phyloP scores from a whole-genome alignment of 1,140 invertebrate genomes.

The Druon quercuslanigerum region DNA sequence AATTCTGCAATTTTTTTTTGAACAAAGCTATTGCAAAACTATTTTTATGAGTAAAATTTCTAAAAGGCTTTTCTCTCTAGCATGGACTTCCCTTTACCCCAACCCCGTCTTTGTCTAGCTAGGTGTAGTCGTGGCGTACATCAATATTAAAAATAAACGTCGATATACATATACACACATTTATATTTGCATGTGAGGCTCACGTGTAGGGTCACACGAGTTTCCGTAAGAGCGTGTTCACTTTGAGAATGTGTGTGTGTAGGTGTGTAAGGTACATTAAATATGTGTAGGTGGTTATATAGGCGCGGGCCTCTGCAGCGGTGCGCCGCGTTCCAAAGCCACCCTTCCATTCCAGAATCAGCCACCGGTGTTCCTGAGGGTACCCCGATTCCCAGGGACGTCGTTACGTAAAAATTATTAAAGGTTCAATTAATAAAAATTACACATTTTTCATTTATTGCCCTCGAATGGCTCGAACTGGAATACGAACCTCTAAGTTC shows the following conservation, averaged over 20 bases:
- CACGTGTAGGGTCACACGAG: conserved; percentile 39
- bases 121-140: conserved; percentile 25
- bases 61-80: neutral
- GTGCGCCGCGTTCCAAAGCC: conserved; percentile 47
- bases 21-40: neutral
- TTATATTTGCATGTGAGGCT: conserved; percentile 31
- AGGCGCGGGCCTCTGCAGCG: conserved; percentile 32
- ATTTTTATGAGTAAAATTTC: too few relatives aligned
- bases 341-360: conserved; percentile 25
- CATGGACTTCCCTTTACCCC: neutral
- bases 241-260: conserved; percentile 2
- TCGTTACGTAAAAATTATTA: conserved; percentile 62
- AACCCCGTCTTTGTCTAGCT: conserved; percentile 17
- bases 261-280: neutral
- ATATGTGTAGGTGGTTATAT: conserved; percentile 18
- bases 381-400: conserved; percentile 16
- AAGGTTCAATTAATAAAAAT: conserved; percentile 70
- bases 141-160: conserved; percentile 51
- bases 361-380: conserved; percentile 26
- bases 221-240: conserved; percentile 7
- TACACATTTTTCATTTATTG: conserved; percentile 68
- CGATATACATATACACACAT: conserved; percentile 43
- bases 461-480: conserved; percentile 29
- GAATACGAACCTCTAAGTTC: conserved; percentile 17
- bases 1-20: too few relatives aligned